Conservation (phyloP, 2,888 invertebrate genomes). For the Deilephila porcellus region DNA sequence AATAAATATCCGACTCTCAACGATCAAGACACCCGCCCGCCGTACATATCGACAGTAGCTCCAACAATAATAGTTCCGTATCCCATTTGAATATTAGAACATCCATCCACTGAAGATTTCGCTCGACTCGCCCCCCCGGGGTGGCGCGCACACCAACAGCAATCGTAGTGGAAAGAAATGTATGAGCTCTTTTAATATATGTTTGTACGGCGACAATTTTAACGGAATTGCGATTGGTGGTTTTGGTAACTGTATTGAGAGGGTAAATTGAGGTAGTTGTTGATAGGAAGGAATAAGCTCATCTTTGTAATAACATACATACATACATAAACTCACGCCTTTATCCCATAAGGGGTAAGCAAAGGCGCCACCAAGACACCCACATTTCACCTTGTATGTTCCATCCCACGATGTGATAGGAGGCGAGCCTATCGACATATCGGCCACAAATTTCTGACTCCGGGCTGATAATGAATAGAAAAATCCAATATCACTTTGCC, state of each 20-base stretch:
- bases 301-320: too few species aligned
- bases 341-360: too few species aligned
- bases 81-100: constrained; percentile 85
- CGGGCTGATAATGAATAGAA: too few species aligned
- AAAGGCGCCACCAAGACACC: too few species aligned
- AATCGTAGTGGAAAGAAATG: constrained; percentile 49
- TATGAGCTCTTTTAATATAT: constrained; percentile 36
- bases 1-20: constrained; percentile 37
- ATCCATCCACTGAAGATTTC: constrained; percentile 83
- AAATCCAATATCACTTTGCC: too few species aligned
- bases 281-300: too few species aligned
- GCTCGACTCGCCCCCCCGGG: constrained; percentile 52
- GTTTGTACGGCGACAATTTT: constrained; percentile 14
- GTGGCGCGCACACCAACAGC: constrained; percentile 45
- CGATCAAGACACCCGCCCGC: constrained; percentile 60
- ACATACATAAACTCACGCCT: too few species aligned
- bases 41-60: constrained; percentile 81
- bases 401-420: too few species aligned
- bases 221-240: background rate
- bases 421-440: too few species aligned
- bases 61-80: constrained; percentile 85
- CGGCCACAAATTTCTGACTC: too few species aligned
- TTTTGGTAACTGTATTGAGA: background rate
- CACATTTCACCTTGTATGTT: too few species aligned
- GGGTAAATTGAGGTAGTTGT: too few species aligned